These are phyloP conservation scores for Emesis furor DNA, from an alignment of 2,888 invertebrate species.

Conservation along the genomic window DNA sequence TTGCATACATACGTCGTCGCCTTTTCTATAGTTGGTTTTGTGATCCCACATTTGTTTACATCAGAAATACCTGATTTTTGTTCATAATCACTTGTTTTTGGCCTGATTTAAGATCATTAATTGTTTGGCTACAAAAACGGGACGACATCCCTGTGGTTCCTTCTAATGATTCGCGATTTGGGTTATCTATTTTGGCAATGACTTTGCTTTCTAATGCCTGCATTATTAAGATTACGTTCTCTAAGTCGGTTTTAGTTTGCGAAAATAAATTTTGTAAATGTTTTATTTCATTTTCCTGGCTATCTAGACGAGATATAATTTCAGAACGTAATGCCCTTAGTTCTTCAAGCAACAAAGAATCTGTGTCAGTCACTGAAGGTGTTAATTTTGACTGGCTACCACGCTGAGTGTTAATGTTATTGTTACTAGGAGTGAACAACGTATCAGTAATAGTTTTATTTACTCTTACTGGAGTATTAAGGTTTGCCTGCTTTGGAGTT, in stretches of 20 bases:
- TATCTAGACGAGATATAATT: not conserved
- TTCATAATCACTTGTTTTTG: not conserved
- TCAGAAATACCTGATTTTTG: not conserved
- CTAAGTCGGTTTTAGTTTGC: not conserved
- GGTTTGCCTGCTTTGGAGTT: not conserved
- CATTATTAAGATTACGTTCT: not conserved
- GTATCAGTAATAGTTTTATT: not conserved
- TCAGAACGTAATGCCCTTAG: not conserved
- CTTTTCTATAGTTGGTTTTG: not conserved
- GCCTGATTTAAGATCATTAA: not conserved
- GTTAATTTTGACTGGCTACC: not conserved
- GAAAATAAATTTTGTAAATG: not conserved
- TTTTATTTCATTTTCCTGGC: not conserved
- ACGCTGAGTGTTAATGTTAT: not conserved
- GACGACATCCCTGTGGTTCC: too few species aligned
- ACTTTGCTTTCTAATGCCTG: not conserved
- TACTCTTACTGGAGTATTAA: not conserved
- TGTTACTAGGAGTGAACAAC: not conserved
- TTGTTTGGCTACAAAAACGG: not conserved
- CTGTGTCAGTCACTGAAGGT: not conserved
- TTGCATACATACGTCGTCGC: not conserved
- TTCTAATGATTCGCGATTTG: not conserved
- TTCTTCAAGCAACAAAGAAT: slow-evolving; percentile 7
- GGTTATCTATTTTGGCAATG: not conserved
- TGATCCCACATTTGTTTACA: not conserved